Base-by-base conservation (phyloP, 1,140 invertebrate genomes). In the Magallana ariakensis region DNA sequence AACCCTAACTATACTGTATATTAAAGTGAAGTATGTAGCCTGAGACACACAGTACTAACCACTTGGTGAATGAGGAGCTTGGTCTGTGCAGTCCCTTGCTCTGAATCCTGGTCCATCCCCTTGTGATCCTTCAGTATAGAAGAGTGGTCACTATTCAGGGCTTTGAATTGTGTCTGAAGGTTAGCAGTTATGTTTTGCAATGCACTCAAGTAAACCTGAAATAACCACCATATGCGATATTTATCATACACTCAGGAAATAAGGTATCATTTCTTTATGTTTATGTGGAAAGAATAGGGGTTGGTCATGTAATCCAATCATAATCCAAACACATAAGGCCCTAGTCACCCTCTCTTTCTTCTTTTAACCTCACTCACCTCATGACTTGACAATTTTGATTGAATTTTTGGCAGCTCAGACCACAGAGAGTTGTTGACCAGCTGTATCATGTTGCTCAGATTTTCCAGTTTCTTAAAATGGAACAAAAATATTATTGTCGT, bases 321-420 rank as follows among this genome's bases (percentile, higher is more conserved):
- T 46, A 46, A 46, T 46, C 33, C 33, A 46, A 46, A 4, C 1
- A 46, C 33, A 46, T 5, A 46, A 46, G 33, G 2, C 5, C 33
- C 33, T 46, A 46, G 33, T 2, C 33, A 22, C 22, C 8, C 6
- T 11, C 9, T 46, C 22, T 16, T 62, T 62, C 58, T 62, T 26
- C 22, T 22, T 13, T 46, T 46, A 4, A 46, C 10, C 22, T 75
- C 66, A 26, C 66, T 75, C 66, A 75, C 66, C 66, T 75, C 66
- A 75, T 75, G 66, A 75, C 66, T 75, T 75, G 66, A 75, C 26
- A 75, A 19, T 22, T 26, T 75, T 19, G 66, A 75, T 22, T 33
- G 66, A 75, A 75, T 75, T 75, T 75, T 75, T 9, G 66, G 66
- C 66, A 75, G 66, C 66, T 75, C 66, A 3, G 66, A 33, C 66